Base-by-base conservation (phyloP, 2,113 vertebrate species). In the Morone chrysops region DNA sequence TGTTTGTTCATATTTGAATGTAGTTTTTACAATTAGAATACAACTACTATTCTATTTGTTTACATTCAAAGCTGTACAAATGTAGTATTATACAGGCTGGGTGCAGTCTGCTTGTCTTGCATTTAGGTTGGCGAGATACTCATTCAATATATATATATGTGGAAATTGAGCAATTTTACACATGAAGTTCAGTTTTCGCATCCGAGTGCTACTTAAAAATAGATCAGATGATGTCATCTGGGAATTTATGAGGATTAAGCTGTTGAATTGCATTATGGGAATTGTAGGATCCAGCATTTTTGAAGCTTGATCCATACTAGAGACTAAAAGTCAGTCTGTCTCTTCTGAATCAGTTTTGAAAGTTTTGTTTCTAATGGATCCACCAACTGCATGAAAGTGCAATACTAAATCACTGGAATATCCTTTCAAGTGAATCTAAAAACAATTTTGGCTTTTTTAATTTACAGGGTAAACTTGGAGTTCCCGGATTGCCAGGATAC, bases 401-500 rank as follows among this genome's bases (percentile, higher is more conserved):
- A 31, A 31, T 31, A 16, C 5, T 41, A 6, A 40, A 11, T 1
- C 0, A 0, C 50, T 57, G 25, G 6, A 48, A 45, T 4, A 25
- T 1, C 10, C 6, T 47, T 63, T 48, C 1, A 48, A 7, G 8
- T 61, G 36, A 59, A 36, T 50, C 16, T 43, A 10, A 65, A 70
- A 22, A 31, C 5, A 11, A 40, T 10, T 81, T 60, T 71, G 4
- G 0, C 7, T 51, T 25, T 50, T 90, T 61, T 22, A 54, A 0
- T 75, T 92, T 75, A 3, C 90, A 99, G 98, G 98, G 98, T 59
- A 99, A 99, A 83, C 97, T 99, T 0, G 98, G 98, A 2, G 98
- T 99, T 66, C 98, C 98, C 0, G 98, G 98, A 54, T 90, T 99
- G 77, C 98, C 97, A 0, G 98, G 98, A 48, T 99, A 99, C 76